Conservation (phyloP, 2,113 vertebrate genomes). For the Sinocyclocheilus anshuiensis region DNA sequence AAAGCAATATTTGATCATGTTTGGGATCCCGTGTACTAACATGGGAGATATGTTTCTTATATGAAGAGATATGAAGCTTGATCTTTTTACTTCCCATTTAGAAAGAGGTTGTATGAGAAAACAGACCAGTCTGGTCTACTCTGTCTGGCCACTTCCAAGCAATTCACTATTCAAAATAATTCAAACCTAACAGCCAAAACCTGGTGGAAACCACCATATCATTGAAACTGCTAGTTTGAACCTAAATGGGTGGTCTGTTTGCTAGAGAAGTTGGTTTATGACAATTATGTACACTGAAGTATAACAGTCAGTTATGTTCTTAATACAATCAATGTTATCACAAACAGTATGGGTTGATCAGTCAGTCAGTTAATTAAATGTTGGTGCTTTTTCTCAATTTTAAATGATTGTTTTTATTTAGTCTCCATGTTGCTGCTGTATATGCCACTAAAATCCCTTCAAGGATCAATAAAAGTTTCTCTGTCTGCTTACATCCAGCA, state of each 20-base stretch:
- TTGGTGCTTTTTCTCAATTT: not conserved
- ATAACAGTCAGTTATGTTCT: too few species aligned
- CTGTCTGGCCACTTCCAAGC: not conserved
- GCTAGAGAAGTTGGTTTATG: not conserved
- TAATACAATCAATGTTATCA: not conserved
- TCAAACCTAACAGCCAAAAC: not conserved
- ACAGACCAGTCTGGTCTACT: not conserved
- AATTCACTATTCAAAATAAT: not conserved
- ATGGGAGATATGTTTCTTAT: not conserved
- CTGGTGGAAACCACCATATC: not conserved
- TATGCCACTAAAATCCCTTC: not conserved
- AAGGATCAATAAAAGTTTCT: not conserved
- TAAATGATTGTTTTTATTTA: not conserved
- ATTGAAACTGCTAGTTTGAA: not conserved
- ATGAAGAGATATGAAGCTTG: not conserved
- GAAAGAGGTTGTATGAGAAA: not conserved
- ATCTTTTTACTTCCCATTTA: not conserved
- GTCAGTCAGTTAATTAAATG: not conserved
- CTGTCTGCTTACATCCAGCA: slow-evolving; percentile 86
- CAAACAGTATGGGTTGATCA: not conserved
- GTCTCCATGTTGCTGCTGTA: not conserved
- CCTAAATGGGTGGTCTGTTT: not conserved
- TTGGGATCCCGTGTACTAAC: not conserved
- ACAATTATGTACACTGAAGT: too few species aligned
- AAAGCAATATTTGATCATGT: not conserved